Base-by-base conservation (phyloP, 2,797 vertebrate genomes). In the Acanthurus tractus region DNA sequence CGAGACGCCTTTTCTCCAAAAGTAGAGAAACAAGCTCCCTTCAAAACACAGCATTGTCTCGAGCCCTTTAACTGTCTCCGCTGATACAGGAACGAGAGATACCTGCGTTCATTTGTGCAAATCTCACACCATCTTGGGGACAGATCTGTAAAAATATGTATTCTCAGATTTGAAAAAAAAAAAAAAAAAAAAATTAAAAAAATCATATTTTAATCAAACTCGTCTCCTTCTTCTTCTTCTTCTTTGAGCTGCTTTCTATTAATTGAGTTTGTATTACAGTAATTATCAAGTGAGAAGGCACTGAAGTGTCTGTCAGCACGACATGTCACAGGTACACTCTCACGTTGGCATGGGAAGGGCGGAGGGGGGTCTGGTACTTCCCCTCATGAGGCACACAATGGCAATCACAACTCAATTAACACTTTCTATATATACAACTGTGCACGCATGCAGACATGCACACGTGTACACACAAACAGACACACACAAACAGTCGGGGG, bases 391-490 rank as follows among this genome's bases (percentile, higher is more conserved):
- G 45, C 76, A 83, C 86, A 94, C 91, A 94, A 94, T 87, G 89
- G 86, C 92, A 94, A 90, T 92, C 89, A 82, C 89, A 86, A 89
- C 91, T 94, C 91, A 95, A 95, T 95, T 95, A 95, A 93, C 95
- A 94, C 94, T 89, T 94, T 92, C 92, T 93, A 92, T 93, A 94
- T 94, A 93, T 95, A 94, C 91, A 93, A 79, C 85, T 71, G 75
- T 74, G 63, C 69, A 63, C 14, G 74, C 64, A 69, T 55, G 64
- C 55, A 84, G 53, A 73, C 73, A 46, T 40, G 22, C 34, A 17
- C 12, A 1, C 13, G 6, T 29, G 12, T 8, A 6, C 48, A 71
- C 76, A 6, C 42, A 12, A 45, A 40, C 22, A 25, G 9, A 9
- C 59, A 58, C 59, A 52, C 76, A 84, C 76, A 90, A 85, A 87